phyloP scores from a whole-genome alignment of 2,113 vertebrate genomes.

The Ptilorrhoa leucosticta region DNA sequence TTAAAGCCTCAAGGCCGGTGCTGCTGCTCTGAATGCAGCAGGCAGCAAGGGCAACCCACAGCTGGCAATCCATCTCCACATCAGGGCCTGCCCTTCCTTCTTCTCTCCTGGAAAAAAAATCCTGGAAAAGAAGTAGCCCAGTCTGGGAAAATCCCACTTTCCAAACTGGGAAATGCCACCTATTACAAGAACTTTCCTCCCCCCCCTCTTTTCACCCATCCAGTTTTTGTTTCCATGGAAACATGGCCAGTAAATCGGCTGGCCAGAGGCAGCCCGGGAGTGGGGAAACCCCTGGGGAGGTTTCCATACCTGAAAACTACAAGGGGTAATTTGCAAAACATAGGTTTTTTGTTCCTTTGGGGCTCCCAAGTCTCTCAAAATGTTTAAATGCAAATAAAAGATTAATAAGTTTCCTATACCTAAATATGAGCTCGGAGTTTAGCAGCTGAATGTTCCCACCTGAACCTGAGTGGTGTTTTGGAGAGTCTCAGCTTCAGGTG shows the following conservation, averaged over 20 bases:
- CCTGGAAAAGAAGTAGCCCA: not conserved
- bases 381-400: not conserved
- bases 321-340: conserved; percentile 38
- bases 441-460: not conserved
- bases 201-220: not conserved
- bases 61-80: not conserved
- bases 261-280: not conserved
- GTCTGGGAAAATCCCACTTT: not conserved
- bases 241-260: not conserved
- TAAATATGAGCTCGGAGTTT: not conserved
- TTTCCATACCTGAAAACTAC: conserved; percentile 30
- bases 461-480: not conserved
- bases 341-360: not conserved
- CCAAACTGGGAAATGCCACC: not conserved
- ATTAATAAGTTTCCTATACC: not conserved
- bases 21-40: not conserved
- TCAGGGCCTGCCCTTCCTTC: accelerated
- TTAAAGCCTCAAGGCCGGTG: accelerated
- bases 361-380: not conserved
- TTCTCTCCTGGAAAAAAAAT: not conserved
- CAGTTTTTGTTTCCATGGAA: conserved; percentile 35
- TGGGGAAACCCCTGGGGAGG: not conserved
- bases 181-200: not conserved
- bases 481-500: not conserved
- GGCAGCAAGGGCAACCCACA: not conserved